Conservation (phyloP, 1,140 invertebrate genomes). For the Zaprionus capensis region DNA sequence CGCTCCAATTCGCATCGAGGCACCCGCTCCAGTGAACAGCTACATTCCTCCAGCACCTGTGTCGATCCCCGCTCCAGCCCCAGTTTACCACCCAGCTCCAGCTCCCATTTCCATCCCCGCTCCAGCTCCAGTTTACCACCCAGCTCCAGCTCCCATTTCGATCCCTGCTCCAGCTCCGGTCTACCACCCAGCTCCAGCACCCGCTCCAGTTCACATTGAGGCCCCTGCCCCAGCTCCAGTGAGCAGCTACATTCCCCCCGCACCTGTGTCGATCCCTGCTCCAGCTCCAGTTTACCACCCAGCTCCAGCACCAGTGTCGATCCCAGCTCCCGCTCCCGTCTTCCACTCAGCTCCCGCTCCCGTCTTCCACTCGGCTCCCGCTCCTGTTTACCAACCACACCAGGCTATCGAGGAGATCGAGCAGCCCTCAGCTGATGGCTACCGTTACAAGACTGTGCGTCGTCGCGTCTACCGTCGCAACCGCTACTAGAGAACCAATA, state of each 20-base stretch:
- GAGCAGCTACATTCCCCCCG: conserved; percentile 51
- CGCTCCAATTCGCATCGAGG: conserved; percentile 17
- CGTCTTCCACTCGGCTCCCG: conserved; percentile 41
- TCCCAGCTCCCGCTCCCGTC: conserved; percentile 44
- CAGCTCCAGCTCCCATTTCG: conserved; percentile 24
- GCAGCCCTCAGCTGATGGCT: conserved; percentile 66
- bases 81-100: conserved; percentile 15
- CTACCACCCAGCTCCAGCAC: conserved; percentile 12
- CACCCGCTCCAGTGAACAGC: conserved; percentile 23
- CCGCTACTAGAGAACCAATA: conserved; percentile 13
- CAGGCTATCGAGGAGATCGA: conserved; percentile 67
- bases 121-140: conserved; percentile 28
- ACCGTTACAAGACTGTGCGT: conserved; percentile 77
- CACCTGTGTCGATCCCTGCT: conserved; percentile 47
- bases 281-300: conserved; percentile 30
- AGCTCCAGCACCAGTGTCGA: conserved; percentile 31
- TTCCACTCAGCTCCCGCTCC: conserved; percentile 46
- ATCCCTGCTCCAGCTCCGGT: conserved; percentile 38
- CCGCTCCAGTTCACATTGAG: conserved; percentile 10
- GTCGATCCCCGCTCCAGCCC: conserved; percentile 44
- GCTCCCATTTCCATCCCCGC: conserved; percentile 19
- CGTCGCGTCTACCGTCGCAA: conserved; percentile 70
- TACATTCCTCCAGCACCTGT: conserved; percentile 36
- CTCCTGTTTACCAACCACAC: conserved; percentile 48
- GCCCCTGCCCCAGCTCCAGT: conserved; percentile 45